A percentile compares a stretch with the other conserved stretches of the same genome.
These are phyloP conservation scores for Lasiommata megera DNA, from an alignment of 2,888 invertebrate species.

Conservation along the genomic window DNA sequence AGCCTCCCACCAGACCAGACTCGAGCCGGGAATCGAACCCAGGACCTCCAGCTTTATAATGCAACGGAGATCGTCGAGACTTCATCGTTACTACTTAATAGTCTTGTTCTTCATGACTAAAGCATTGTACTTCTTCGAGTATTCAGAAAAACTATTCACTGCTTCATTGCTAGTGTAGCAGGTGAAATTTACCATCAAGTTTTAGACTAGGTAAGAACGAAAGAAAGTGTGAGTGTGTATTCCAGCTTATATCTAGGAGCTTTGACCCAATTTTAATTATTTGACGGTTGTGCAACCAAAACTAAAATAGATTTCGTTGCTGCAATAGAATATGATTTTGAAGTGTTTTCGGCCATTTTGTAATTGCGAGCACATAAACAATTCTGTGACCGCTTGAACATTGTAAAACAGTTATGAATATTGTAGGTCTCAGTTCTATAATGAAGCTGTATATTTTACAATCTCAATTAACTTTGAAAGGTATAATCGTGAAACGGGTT, in stretches of 20 bases:
- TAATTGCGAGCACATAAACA: not conserved
- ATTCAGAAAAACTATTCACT: too few relatives aligned
- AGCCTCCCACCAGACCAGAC: too few relatives aligned
- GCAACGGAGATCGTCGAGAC: too few relatives aligned
- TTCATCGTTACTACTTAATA: too few relatives aligned
- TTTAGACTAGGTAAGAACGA: too few relatives aligned
- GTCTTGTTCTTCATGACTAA: too few relatives aligned
- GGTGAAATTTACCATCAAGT: too few relatives aligned
- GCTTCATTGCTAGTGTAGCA: too few relatives aligned
- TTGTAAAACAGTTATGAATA: not conserved
- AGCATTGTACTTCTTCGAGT: too few relatives aligned
- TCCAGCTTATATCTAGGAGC: not conserved
- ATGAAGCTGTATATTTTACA: conserved; percentile 20
- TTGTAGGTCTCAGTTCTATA: conserved; percentile 8
- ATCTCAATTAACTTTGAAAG: conserved; percentile 16
- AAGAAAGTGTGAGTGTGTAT: not conserved
- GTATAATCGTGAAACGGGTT: conserved; percentile 15
- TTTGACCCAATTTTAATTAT: not conserved
- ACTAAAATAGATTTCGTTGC: not conserved
- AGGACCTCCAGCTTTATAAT: too few relatives aligned
- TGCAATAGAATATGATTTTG: not conserved
- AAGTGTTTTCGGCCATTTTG: not conserved
- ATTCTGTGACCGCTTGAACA: not conserved
- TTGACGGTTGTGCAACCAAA: not conserved
- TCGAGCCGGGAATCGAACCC: too few relatives aligned